phyloP scores from a whole-genome alignment of 1,140 invertebrate species.

The Meloidogyne floridensis region DNA sequence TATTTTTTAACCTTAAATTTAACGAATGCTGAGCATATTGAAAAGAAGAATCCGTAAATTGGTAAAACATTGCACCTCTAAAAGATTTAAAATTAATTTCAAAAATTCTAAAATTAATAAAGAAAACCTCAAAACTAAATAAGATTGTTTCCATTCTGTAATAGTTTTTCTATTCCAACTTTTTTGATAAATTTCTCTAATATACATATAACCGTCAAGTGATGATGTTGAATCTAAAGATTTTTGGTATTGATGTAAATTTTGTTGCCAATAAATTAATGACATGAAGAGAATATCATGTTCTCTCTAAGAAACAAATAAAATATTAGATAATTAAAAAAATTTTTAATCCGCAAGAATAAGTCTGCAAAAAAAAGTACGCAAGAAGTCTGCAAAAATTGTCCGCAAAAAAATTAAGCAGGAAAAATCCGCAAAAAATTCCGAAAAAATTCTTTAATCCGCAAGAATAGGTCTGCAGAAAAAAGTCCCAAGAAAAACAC shows the following conservation, averaged over 20 bases:
- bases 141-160: slow-evolving; percentile 38
- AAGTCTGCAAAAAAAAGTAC: too few species aligned
- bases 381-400: too few species aligned
- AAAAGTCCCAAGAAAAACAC: too few species aligned
- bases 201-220: slow-evolving; percentile 44
- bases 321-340: slow-evolving; percentile 6
- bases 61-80: slow-evolving; percentile 38
- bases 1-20: slow-evolving; percentile 29
- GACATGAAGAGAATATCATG: slow-evolving; percentile 41
- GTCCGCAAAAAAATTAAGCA: too few species aligned
- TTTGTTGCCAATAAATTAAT: slow-evolving; percentile 49
- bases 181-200: slow-evolving; percentile 40
- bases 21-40: slow-evolving; percentile 43
- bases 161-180: slow-evolving; percentile 37
- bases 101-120: neutral
- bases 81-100: slow-evolving; percentile 26
- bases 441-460: too few species aligned
- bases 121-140: slow-evolving; percentile 39
- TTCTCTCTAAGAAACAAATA: slow-evolving; percentile 36
- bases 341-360: too few species aligned
- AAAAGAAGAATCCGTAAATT: slow-evolving; percentile 47
- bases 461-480: too few species aligned
- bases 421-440: too few species aligned
- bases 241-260: neutral
- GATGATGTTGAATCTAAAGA: neutral